phyloP scores from a whole-genome alignment of 2,888 invertebrate species.

The Antheraea yamamai region DNA sequence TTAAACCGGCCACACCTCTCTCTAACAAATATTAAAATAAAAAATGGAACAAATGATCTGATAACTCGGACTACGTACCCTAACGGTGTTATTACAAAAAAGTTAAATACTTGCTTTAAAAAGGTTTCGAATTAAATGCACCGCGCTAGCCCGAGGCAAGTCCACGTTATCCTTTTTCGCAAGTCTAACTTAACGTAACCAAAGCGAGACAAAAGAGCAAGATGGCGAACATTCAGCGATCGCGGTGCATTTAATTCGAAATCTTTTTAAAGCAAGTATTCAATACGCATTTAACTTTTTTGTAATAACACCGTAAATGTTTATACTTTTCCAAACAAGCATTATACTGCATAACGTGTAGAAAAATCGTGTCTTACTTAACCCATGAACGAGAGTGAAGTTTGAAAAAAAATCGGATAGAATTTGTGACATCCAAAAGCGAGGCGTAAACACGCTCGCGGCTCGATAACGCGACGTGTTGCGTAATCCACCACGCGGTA shows the following conservation, averaged over 20 bases:
- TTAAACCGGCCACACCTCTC: neutral
- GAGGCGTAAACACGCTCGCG: slow-evolving; percentile 38
- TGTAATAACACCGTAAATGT: neutral
- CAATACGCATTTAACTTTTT: too few relatives aligned
- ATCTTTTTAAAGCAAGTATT: too few relatives aligned
- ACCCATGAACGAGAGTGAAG: neutral
- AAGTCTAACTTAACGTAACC: too few relatives aligned
- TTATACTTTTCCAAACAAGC: neutral
- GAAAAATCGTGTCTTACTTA: neutral
- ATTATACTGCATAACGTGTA: neutral
- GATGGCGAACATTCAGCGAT: too few relatives aligned
- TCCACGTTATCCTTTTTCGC: too few relatives aligned
- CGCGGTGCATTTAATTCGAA: neutral
- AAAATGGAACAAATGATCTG: neutral
- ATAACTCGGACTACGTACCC: neutral
- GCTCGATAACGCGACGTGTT: slow-evolving; percentile 32
- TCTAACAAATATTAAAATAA: too few relatives aligned
- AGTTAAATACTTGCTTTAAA: too few relatives aligned
- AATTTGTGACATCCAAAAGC: slow-evolving; percentile 39
- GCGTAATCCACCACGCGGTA: slow-evolving; percentile 53
- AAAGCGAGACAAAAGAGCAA: too few relatives aligned
- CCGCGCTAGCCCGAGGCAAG: too few relatives aligned
- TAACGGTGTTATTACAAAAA: too few relatives aligned
- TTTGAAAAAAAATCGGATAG: slow-evolving; percentile 25
- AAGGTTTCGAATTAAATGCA: too few relatives aligned